Evolutionary conservation across 1,140 invertebrate genomes (phyloP).

Genomic region (Tenebrio molitor): DNA sequence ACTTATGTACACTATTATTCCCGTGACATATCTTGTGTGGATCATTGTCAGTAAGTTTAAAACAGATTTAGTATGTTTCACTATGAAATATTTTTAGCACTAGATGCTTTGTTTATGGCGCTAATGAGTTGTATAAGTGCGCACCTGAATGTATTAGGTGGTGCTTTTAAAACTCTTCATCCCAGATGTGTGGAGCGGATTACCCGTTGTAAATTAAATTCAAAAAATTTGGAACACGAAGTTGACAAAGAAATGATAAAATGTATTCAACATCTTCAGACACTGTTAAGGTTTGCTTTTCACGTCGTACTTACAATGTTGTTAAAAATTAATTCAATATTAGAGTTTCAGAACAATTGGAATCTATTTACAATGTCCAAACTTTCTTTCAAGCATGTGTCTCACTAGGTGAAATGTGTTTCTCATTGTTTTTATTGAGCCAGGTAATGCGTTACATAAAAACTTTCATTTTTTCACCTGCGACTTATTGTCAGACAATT

Average conservation of each 20-base stretch:
- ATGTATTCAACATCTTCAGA: slow-evolving; percentile 57
- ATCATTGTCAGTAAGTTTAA: too few relatives aligned
- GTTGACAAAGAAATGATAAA: slow-evolving; percentile 57
- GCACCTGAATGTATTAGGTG: slow-evolving; percentile 56
- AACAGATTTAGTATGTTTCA: too few relatives aligned
- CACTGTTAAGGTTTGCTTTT: neutral
- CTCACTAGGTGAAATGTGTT: slow-evolving; percentile 58
- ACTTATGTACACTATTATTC: too few relatives aligned
- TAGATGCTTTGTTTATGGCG: slow-evolving; percentile 52
- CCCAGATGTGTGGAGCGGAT: slow-evolving; percentile 53
- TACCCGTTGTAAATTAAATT: slow-evolving; percentile 41
- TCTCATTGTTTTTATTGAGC: slow-evolving; percentile 57
- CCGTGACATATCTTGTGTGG: too few relatives aligned
- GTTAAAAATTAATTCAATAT: slow-evolving; percentile 37
- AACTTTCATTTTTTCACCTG: too few relatives aligned
- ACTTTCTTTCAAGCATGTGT: slow-evolving; percentile 56
- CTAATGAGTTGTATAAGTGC: slow-evolving; percentile 55
- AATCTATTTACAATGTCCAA: slow-evolving; percentile 57
- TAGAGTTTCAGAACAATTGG: slow-evolving; percentile 56
- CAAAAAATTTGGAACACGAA: slow-evolving; percentile 52
- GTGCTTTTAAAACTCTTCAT: slow-evolving; percentile 58
- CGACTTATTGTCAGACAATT: too few relatives aligned
- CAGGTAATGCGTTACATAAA: slow-evolving; percentile 47
- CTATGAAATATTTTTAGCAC: too few relatives aligned
- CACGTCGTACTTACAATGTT: too few relatives aligned